Evolutionary conservation across 2,113 vertebrate genomes (phyloP), one percentile per base, ranked within the genome.

Genomic region (Cynoglossus semilaevis): DNA sequence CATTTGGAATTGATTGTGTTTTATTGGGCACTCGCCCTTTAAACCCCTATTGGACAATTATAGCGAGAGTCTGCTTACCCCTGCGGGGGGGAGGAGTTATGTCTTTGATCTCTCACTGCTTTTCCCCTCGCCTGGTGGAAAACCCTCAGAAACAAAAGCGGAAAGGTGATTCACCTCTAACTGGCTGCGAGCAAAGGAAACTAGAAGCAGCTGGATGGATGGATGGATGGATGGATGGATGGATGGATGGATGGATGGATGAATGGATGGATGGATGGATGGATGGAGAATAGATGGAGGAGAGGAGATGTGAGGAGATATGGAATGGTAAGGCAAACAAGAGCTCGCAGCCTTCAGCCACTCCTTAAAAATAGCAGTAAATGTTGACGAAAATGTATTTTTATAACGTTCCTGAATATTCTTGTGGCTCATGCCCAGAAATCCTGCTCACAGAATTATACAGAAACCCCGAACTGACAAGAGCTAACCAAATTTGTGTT

Each of bases 151-250:
- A 63, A 71, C 58, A 76, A 63, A 70, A 64, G 65, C 59, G 41
- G 70, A 85, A 77, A 82, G 76, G 82, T 86, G 80, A 80, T 76
- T 81, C 71, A 42, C 58, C 63, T 48, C 65, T 87, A 81, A 86
- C 67, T 76, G 77, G 72, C 66, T 75, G 61, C 63, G n/a, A 82
- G 78, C 61, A 51, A 76, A 67, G 64, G 61, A 84, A 84, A 77
- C 65, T 41, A 46, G 65, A 70, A 79, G 74, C 85, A 85, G 83
- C 76, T 83, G 83, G 66, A 17, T 51, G 40, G 58, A 37, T 22
- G 70, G 34, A 38, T 29, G 46, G 51, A 58, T 49, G 43, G 54
- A 51, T 44, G 50, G n/a, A 51, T 49, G 59, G 71, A 47, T 47
- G 37, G 46, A 48, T 22, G 44, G 15, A 46, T 22, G 44, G 15